Percentiles rank a stretch among this genome's conserved stretches.
These are phyloP conservation scores for Opisthograptis luteolata DNA, from an alignment of 2,888 invertebrate species.

Conservation along the genomic window DNA sequence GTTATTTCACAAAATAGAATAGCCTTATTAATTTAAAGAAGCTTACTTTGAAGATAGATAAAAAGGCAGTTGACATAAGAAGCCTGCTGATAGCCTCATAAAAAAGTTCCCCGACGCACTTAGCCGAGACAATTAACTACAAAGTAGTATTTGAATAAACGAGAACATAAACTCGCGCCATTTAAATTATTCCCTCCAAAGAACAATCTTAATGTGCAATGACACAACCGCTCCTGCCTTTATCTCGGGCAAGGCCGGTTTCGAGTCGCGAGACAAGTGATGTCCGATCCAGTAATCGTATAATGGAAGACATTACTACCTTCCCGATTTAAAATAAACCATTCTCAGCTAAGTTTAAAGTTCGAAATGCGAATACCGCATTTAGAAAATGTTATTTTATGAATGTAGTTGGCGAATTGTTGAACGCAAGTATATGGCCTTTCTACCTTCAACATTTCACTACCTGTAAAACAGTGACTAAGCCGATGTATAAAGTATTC, in stretches of 20 bases:
- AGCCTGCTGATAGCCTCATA: slow-evolving; percentile 25
- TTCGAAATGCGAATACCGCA: slow-evolving; percentile 9
- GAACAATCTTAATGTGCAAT: slow-evolving; percentile 58
- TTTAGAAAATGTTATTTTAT: slow-evolving; percentile 16
- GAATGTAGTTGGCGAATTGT: too few relatives aligned
- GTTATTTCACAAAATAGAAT: background rate
- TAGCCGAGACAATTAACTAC: slow-evolving; percentile 34
- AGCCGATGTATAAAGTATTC: background rate
- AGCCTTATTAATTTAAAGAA: slow-evolving; percentile 5
- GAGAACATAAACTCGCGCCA: slow-evolving; percentile 36
- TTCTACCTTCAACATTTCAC: too few relatives aligned
- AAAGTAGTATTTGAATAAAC: slow-evolving; percentile 36
- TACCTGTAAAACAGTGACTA: slow-evolving; percentile 1
- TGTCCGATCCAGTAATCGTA: slow-evolving; percentile 52
- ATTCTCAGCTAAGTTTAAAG: slow-evolving; percentile 16
- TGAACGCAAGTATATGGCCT: too few relatives aligned
- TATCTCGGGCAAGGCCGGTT: slow-evolving; percentile 48
- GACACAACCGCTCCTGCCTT: slow-evolving; percentile 55
- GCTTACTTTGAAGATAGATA: slow-evolving; percentile 16
- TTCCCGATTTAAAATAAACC: slow-evolving; percentile 8
- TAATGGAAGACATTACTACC: slow-evolving; percentile 38
- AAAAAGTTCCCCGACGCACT: slow-evolving; percentile 34
- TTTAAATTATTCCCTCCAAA: slow-evolving; percentile 52
- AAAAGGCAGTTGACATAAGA: slow-evolving; percentile 28
- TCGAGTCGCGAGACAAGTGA: slow-evolving; percentile 45